Conservation (phyloP, 2,888 invertebrate species). For the Oscheius sp. region DNA sequence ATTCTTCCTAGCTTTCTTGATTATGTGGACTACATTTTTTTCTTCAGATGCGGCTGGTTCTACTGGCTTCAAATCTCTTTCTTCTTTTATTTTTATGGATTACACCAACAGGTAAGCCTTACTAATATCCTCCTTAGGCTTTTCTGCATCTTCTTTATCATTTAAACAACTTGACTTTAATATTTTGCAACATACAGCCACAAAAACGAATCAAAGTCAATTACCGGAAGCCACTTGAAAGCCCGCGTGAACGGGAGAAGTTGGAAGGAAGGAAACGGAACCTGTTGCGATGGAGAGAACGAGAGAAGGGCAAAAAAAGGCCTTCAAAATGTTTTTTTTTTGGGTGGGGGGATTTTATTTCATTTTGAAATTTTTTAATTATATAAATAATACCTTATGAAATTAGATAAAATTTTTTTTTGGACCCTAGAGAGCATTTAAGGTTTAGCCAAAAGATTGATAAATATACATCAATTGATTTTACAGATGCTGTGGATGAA, state of each 20-base stretch:
- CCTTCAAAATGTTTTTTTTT: not conserved
- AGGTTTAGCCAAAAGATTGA: no score
- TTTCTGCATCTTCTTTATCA: not conserved
- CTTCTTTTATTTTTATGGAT: constrained; percentile 19
- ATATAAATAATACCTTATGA: not conserved
- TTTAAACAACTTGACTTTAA: not conserved
- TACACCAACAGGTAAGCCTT: constrained; percentile 1
- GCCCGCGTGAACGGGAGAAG: not conserved
- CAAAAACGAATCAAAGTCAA: not conserved
- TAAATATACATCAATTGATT: not conserved
- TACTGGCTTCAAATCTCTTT: not conserved
- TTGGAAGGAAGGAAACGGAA: not conserved
- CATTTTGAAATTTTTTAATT: no score
- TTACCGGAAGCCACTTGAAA: constrained; percentile 4
- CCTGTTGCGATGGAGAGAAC: not conserved
- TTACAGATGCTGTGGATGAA: constrained; percentile 29
- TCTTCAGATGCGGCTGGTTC: constrained; percentile 22
- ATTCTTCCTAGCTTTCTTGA: no score
- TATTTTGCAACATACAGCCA: not conserved
- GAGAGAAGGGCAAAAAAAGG: not conserved
- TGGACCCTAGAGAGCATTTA: not conserved
- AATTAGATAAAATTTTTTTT: not conserved
- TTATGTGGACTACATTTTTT: no score
- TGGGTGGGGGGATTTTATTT: not conserved
- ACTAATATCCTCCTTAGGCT: not conserved